Base-by-base conservation (phyloP, 2,888 invertebrate species). In the Caenorhabditis panamensis region DNA sequence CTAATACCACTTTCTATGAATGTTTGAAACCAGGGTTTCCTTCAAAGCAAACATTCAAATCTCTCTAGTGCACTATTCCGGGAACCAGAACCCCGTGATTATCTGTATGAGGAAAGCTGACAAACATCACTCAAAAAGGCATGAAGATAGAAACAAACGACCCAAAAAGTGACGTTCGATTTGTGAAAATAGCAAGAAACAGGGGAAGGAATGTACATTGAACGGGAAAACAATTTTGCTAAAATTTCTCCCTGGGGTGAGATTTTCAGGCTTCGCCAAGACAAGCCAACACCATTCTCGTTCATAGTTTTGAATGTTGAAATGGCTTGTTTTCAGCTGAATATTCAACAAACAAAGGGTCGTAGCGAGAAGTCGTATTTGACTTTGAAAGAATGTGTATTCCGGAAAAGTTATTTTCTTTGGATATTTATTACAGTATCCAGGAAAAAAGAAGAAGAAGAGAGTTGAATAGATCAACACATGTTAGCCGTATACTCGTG, bases 191-290 rank as follows among this genome's bases (percentile, higher is more conserved):
- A 16, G 9, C 24, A 8, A n/a, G n/a, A n/a, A n/a, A n/a, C n/a
- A n/a, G 54, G 13, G 8, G 20, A 36, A 71, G 41, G 13, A 53
- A 71, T 44, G 20, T 24, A 56, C 61, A 26, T 44, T 3, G 20
- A 20, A 18, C 41, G 13, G 22, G 5, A 72, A 58, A 72, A 56
- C 63, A 71, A 63, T 63, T 71, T 41, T 58, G 41, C 49, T 47
- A 49, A 72, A 63, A 71, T 62, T 64, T 36, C 20, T 62, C 62
- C 72, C 72, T 16, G 4, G 63, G 64, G 72, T 54, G 24, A 54
- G 20, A 63, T 44, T 64, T 24, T 51, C 47, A 36, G 51, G 71
- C 54, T 71, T 71, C 54, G 56, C 53, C 62, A 71, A 71, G 62
- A 71, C 41, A n/a, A n/a, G n/a, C n/a, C n/a, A n/a, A n/a, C 49